phyloP scores from a whole-genome alignment of 2,797 vertebrate species.

The Geotrypetes seraphini region DNA sequence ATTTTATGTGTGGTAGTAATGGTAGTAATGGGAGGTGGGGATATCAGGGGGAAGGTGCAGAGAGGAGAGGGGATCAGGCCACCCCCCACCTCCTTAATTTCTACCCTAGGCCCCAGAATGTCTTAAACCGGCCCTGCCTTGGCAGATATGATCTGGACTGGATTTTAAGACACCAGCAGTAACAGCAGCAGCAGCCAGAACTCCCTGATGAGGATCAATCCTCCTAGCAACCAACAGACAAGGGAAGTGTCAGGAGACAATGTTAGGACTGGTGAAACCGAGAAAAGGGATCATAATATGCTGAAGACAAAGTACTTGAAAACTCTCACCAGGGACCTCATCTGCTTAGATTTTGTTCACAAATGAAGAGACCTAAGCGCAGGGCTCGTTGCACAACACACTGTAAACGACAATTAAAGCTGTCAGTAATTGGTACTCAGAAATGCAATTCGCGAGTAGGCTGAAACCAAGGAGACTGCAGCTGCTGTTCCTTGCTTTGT shows the following conservation, averaged over 20 bases:
- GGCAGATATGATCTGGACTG: too few relatives aligned
- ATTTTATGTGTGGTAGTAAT: too few relatives aligned
- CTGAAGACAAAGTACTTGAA: background rate
- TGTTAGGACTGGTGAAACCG: background rate
- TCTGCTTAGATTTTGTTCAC: background rate
- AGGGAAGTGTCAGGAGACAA: conserved; percentile 19
- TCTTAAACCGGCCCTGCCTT: too few relatives aligned
- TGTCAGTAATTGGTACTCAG: background rate
- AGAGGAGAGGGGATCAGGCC: too few relatives aligned
- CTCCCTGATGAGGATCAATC: conserved; percentile 7
- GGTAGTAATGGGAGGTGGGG: too few relatives aligned
- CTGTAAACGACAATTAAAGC: background rate
- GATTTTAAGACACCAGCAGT: too few relatives aligned
- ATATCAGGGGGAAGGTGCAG: too few relatives aligned
- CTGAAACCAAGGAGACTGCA: too few relatives aligned
- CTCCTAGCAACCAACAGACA: conserved; percentile 28
- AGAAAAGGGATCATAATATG: conserved; percentile 3
- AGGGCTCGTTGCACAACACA: background rate
- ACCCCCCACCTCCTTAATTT: too few relatives aligned
- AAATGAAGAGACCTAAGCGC: background rate
- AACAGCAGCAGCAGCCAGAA: conserved; percentile 4
- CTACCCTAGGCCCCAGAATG: too few relatives aligned
- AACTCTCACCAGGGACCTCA: background rate
- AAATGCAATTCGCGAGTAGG: too few relatives aligned
- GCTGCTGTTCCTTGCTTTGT: too few relatives aligned